Percentiles rank a stretch among this genome's conserved stretches.
phyloP scores from a whole-genome alignment of 1,140 invertebrate genomes.

The Micrasema minimum region DNA sequence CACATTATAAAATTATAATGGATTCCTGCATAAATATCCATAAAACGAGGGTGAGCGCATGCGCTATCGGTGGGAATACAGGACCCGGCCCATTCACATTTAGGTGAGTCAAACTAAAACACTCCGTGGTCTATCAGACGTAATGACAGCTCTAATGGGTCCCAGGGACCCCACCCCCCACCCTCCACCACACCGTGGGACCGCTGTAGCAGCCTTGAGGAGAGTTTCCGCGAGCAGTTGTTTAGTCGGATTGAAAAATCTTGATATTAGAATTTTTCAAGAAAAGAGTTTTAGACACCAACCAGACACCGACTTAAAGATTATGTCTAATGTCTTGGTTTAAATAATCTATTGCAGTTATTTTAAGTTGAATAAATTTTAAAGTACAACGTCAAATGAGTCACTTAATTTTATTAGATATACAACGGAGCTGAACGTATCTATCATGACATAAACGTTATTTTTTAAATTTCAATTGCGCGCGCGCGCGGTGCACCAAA shows the following conservation, averaged over 20 bases:
- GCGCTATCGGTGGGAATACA: constrained; percentile 9
- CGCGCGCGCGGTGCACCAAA: too few relatives aligned
- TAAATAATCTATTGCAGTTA: neutral
- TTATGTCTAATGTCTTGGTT: too few relatives aligned
- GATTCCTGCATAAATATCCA: constrained; percentile 16
- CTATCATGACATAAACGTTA: too few relatives aligned
- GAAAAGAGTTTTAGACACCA: too few relatives aligned
- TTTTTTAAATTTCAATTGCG: too few relatives aligned
- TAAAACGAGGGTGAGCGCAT: neutral
- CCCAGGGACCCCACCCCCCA: neutral
- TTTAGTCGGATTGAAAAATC: too few relatives aligned
- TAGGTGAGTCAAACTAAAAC: constrained; percentile 21
- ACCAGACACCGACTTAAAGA: too few relatives aligned
- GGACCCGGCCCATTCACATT: constrained; percentile 21
- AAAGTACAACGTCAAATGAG: neutral
- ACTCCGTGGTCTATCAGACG: constrained; percentile 1
- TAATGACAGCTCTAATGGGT: constrained; percentile 30
- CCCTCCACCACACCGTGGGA: neutral
- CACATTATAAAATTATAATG: constrained; percentile 25
- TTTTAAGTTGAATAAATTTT: neutral
- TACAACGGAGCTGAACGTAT: too few relatives aligned
- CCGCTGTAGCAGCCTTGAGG: too few relatives aligned
- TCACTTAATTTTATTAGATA: too few relatives aligned
- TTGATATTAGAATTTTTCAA: too few relatives aligned
- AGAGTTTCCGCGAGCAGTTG: too few relatives aligned